phyloP scores from a whole-genome alignment of 2,113 vertebrate species.

The Chamaea fasciata region DNA sequence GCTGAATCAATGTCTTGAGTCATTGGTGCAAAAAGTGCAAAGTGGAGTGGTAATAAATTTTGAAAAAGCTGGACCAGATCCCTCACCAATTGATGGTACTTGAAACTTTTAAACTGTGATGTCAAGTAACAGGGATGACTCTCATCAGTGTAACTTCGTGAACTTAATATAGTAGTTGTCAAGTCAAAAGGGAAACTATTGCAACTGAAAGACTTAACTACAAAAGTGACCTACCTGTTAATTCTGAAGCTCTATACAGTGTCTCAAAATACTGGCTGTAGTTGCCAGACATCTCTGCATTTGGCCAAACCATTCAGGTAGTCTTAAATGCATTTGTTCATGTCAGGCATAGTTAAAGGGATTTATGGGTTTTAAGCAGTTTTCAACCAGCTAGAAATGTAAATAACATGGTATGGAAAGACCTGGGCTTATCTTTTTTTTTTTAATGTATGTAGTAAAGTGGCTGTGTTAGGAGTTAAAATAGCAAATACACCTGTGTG shows the following conservation, averaged over 20 bases:
- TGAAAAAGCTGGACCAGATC: conserved; percentile 95
- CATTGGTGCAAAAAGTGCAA: conserved; percentile 94
- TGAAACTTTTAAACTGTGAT: background rate
- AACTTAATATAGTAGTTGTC: background rate
- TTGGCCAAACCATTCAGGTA: background rate
- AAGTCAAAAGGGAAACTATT: background rate
- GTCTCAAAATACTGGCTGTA: background rate
- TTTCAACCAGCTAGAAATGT: background rate
- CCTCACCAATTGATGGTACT: conserved; percentile 82
- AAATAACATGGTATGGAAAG: background rate
- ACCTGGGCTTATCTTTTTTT: background rate
- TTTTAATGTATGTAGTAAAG: background rate
- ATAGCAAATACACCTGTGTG: background rate
- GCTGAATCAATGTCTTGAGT: conserved; percentile 97
- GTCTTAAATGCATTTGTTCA: background rate
- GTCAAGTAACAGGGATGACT: background rate
- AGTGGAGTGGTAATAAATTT: conserved; percentile 97
- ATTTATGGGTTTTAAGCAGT: background rate
- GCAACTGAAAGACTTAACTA: background rate
- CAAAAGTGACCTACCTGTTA: background rate
- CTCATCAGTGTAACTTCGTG: background rate
- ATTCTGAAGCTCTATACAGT: background rate
- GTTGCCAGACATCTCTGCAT: background rate
- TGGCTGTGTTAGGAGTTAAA: background rate
- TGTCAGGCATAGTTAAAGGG: background rate